Evolutionary conservation across 1,140 invertebrate genomes (phyloP).

Genomic region (Caenorhabditis inopinata): DNA sequence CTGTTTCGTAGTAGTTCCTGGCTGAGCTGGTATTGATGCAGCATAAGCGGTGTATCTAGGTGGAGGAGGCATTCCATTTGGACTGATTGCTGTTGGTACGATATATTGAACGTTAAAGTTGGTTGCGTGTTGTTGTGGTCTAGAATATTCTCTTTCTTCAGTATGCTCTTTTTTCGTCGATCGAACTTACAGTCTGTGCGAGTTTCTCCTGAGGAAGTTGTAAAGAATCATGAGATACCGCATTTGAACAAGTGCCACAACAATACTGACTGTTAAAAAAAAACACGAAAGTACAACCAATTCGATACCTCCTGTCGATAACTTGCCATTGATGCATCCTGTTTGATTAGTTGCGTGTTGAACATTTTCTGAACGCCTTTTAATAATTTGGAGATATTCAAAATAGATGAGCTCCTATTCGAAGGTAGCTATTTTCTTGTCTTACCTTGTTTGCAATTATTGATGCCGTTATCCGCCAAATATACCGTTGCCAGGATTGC

Average conservation of each 20-base stretch:
- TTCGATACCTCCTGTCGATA: not conserved
- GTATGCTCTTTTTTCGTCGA: not conserved
- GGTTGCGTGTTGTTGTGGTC: not conserved
- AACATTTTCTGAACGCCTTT: no score
- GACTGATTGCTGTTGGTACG: conserved; percentile 4
- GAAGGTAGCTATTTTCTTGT: not conserved
- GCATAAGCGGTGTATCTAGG: not conserved
- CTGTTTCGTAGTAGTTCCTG: not conserved
- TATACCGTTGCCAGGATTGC: not conserved
- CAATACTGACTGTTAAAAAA: not conserved
- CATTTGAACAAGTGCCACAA: conserved; percentile 13
- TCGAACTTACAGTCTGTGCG: not conserved
- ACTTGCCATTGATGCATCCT: not conserved
- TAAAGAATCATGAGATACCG: not conserved
- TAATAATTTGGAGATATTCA: not conserved
- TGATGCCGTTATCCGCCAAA: not conserved
- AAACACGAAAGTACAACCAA: conserved; percentile 1
- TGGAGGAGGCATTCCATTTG: not conserved
- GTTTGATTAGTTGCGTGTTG: no score
- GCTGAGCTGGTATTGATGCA: not conserved
- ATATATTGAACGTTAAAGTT: conserved; percentile 14
- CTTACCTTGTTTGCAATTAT: not conserved
- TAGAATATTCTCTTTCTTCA: not conserved
- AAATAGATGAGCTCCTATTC: not conserved
- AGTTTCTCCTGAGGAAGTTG: not conserved